Percentiles rank a stretch among this genome's conserved stretches.
These are phyloP conservation scores for Medauroidea extradentata DNA, from an alignment of 1,140 invertebrate genomes.

Conservation along the genomic window DNA sequence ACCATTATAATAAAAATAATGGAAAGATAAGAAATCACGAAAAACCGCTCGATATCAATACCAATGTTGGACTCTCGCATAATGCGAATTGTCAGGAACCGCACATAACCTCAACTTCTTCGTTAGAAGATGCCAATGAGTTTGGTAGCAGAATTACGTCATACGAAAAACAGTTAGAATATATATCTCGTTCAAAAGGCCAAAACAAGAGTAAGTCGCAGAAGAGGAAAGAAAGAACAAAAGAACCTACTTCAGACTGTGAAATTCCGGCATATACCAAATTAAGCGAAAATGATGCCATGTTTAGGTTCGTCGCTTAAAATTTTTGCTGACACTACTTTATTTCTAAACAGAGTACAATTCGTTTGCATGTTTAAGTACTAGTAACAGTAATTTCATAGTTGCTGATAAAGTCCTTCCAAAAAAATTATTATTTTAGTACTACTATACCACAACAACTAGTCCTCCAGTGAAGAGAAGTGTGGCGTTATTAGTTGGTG, in stretches of 20 bases:
- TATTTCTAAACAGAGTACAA: too few species aligned
- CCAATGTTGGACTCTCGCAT: constrained; percentile 1
- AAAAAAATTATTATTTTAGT: too few species aligned
- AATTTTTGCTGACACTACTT: too few species aligned
- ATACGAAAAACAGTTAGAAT: not conserved
- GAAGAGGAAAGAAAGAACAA: constrained; percentile 22
- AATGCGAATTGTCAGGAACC: not conserved
- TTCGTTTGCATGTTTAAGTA: too few species aligned
- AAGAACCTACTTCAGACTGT: constrained; percentile 37
- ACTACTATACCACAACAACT: too few species aligned
- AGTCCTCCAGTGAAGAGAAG: too few species aligned
- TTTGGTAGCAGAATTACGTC: not conserved
- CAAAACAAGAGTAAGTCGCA: not conserved
- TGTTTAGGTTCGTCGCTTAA: constrained; percentile 41
- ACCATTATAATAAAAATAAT: constrained; percentile 28
- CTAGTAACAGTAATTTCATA: too few species aligned
- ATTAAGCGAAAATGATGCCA: constrained; percentile 48
- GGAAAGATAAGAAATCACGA: not conserved
- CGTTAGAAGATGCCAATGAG: not conserved
- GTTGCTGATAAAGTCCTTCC: too few species aligned
- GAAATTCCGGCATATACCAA: constrained; percentile 46
- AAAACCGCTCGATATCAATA: not conserved
- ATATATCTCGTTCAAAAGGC: not conserved
- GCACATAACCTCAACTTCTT: not conserved
- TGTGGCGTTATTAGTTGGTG: too few species aligned